Conservation (phyloP, 2,113 vertebrate species). For the Bubalus kerabau region DNA sequence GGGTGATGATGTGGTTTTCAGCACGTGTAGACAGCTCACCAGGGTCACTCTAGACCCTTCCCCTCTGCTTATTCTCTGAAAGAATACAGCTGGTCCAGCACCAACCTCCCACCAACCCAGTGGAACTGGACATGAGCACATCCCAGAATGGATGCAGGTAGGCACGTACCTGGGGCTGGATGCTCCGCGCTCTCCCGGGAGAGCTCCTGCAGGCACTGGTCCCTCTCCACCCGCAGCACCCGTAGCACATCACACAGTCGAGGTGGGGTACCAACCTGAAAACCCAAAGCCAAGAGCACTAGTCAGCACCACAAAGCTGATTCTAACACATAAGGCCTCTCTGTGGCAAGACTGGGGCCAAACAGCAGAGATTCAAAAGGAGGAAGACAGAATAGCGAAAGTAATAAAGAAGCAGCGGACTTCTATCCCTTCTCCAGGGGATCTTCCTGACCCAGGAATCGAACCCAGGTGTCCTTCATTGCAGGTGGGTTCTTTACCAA, state of each 20-base stretch:
- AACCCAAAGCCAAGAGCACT: conserved; percentile 4
- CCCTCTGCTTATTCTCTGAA: background rate
- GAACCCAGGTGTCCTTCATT: accelerated
- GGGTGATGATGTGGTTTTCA: background rate
- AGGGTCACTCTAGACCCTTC: background rate
- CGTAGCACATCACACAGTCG: conserved; percentile 81
- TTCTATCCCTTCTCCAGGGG: background rate
- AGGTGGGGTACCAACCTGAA: conserved; percentile 72
- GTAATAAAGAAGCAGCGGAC: background rate
- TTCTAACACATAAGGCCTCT: background rate
- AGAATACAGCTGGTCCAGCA: too few relatives aligned
- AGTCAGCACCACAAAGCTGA: background rate
- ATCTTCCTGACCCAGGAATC: background rate
- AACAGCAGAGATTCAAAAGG: background rate
- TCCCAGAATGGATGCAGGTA: background rate
- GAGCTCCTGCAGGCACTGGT: conserved; percentile 79
- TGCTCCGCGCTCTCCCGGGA: conserved; percentile 39
- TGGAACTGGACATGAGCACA: accelerated
- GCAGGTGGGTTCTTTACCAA: background rate
- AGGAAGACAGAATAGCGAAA: background rate
- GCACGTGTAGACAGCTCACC: background rate
- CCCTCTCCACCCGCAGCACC: conserved; percentile 79
- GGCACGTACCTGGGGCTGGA: conserved; percentile 63
- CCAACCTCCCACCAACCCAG: background rate
- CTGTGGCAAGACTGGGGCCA: background rate